Evolutionary conservation across 1,140 invertebrate genomes (phyloP).

Genomic region (Mizuhopecten yessoensis): DNA sequence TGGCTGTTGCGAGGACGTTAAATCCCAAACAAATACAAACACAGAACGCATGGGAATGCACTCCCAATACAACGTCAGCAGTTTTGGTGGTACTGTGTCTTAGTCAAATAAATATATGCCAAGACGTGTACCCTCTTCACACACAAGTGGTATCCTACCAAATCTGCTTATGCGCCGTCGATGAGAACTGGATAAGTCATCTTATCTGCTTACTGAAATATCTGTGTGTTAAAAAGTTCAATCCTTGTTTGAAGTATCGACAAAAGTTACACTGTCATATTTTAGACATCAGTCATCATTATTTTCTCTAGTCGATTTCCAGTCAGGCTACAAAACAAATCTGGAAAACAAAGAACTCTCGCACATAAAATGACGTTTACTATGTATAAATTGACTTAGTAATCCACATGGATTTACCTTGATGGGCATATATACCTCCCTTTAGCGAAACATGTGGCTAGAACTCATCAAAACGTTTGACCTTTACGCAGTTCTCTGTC

Average conservation of each 20-base stretch:
- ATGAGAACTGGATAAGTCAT: background rate
- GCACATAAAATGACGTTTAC: conserved; percentile 26
- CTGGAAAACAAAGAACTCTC: conserved; percentile 8
- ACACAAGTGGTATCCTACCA: background rate
- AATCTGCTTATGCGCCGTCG: background rate
- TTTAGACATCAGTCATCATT: conserved; percentile 17
- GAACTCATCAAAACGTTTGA: conserved; percentile 13
- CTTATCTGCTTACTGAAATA: conserved; percentile 19
- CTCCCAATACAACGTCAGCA: background rate
- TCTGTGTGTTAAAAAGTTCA: background rate
- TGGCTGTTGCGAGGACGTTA: too few relatives aligned
- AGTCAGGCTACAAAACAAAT: conserved; percentile 34
- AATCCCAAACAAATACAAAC: too few relatives aligned
- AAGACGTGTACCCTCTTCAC: background rate
- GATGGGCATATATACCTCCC: conserved; percentile 24
- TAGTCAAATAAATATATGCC: too few relatives aligned
- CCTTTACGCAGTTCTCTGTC: background rate
- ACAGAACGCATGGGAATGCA: background rate
- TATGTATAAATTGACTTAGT: conserved; percentile 19
- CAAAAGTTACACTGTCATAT: conserved; percentile 18
- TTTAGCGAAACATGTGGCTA: background rate
- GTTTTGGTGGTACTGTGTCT: background rate
- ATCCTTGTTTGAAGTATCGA: conserved; percentile 17
- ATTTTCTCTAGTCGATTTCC: conserved; percentile 11
- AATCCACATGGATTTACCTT: background rate